phyloP scores from a whole-genome alignment of 2,797 vertebrate species.

The Galago senegalensis region DNA sequence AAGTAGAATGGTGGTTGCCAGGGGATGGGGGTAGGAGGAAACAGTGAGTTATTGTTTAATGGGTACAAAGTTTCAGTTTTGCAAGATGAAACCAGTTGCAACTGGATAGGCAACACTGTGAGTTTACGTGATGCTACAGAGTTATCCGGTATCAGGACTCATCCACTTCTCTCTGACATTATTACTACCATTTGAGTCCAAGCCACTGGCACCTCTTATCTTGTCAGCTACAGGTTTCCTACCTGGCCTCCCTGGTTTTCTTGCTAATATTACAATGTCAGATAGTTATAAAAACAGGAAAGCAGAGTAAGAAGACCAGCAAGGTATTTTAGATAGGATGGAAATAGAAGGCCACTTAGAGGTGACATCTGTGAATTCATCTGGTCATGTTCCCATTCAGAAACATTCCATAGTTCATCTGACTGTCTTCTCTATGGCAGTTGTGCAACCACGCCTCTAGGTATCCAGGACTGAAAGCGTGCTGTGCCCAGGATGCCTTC shows the following conservation, averaged over 20 bases:
- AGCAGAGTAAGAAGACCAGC: neutral
- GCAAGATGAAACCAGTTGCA: neutral
- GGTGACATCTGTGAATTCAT: neutral
- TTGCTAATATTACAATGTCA: neutral
- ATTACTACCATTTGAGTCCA: neutral
- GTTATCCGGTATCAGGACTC: neutral
- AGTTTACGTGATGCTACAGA: neutral
- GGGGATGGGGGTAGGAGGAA: neutral
- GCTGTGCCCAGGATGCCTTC: neutral
- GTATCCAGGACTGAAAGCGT: neutral
- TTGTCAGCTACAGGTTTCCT: neutral
- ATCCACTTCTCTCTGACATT: no score
- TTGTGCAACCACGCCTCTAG: neutral
- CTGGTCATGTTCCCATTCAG: neutral
- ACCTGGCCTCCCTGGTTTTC: neutral
- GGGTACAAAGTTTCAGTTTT: neutral
- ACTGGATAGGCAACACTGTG: neutral
- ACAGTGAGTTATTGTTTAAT: neutral
- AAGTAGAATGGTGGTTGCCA: neutral
- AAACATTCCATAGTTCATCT: neutral
- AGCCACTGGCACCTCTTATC: neutral
- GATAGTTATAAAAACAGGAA: neutral
- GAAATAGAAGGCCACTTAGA: neutral
- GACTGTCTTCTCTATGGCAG: neutral
- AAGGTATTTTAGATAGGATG: neutral